A percentile compares a stretch with the other conserved stretches of the same genome.
These are phyloP conservation scores for Watsonalla cultraria DNA, from an alignment of 2,888 invertebrate genomes.

Conservation along the genomic window DNA sequence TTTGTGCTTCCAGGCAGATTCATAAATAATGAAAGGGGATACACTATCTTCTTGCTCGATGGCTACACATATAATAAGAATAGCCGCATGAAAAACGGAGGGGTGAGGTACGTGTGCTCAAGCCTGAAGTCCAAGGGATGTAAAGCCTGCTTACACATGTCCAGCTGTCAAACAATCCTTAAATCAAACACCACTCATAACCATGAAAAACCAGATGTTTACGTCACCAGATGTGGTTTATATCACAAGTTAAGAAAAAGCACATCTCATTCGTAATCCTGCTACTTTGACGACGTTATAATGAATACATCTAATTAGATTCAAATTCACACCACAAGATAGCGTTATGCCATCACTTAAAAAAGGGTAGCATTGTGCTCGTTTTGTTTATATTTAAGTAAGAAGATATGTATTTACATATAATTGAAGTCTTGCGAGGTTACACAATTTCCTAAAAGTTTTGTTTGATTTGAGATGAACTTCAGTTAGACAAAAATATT, in stretches of 20 bases:
- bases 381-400: no score
- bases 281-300: no score
- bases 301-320: no score
- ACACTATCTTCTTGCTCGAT: constrained; percentile 22
- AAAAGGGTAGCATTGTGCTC: no score
- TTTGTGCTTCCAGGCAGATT: constrained; percentile 19
- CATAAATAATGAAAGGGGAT: constrained; percentile 21
- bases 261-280: neutral
- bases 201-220: constrained; percentile 27
- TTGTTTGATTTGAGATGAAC: no score
- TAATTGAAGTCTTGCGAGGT: no score
- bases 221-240: constrained; percentile 18
- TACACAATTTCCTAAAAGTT: no score
- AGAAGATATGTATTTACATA: no score
- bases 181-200: constrained; percentile 24
- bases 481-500: no score
- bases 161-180: constrained; percentile 24
- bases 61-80: constrained; percentile 38
- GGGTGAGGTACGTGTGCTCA: constrained; percentile 33
- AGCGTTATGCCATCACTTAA: no score
- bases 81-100: constrained; percentile 24
- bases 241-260: constrained; percentile 20
- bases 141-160: constrained; percentile 33
- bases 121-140: constrained; percentile 27
- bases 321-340: no score